Conservation (phyloP, 2,113 vertebrate species). For the Myiagra hebetior region DNA sequence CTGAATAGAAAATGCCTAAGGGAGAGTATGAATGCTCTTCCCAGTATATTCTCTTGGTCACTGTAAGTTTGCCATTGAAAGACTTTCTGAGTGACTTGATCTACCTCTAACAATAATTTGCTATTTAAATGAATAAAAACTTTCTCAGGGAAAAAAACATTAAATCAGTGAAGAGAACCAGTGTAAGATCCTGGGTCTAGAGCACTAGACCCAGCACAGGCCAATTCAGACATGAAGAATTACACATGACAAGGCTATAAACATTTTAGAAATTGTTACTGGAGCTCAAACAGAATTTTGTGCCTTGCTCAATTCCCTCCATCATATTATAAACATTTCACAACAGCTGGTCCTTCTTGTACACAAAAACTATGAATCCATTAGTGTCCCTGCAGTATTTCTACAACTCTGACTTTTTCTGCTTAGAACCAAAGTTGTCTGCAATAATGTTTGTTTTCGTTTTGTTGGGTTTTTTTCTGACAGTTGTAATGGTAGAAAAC, state of each 20-base stretch:
- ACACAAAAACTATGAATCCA: background rate
- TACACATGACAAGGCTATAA: background rate
- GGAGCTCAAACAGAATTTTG: background rate
- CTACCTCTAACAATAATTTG: background rate
- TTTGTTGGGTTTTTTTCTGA: background rate
- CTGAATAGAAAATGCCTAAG: background rate
- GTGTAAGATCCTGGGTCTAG: background rate
- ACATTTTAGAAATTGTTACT: background rate
- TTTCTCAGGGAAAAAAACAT: background rate
- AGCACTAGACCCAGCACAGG: background rate
- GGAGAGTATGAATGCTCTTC: background rate
- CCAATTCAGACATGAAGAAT: background rate
- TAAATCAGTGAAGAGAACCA: background rate
- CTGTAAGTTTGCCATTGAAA: background rate
- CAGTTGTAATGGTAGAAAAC: background rate
- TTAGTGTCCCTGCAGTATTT: background rate
- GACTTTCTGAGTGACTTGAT: background rate
- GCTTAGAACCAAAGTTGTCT: background rate
- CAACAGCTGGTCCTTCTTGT: background rate
- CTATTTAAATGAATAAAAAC: background rate
- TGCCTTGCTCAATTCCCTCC: background rate
- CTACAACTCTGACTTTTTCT: background rate
- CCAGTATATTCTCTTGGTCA: background rate
- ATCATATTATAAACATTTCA: background rate
- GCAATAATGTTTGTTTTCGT: background rate